Percentiles rank a stretch among this genome's conserved stretches.
Conservation (phyloP, 2,113 vertebrate genomes). For the Limanda limanda region DNA sequence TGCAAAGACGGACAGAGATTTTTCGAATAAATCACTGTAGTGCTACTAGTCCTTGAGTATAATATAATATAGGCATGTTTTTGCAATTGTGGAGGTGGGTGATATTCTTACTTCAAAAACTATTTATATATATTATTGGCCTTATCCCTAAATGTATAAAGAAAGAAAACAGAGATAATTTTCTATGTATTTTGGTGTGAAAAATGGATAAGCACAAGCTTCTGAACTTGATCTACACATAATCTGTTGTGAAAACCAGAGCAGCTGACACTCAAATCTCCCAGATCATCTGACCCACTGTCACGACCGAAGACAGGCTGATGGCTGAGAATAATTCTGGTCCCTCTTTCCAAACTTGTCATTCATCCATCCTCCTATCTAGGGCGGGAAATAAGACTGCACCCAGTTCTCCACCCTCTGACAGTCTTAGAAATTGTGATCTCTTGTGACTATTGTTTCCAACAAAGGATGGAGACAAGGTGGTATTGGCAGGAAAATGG, state of each 20-base stretch:
- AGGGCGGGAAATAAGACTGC: slow-evolving; percentile 13
- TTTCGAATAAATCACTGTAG: not conserved
- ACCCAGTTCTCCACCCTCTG: not conserved
- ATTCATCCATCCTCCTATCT: slow-evolving; percentile 44
- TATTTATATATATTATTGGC: not conserved
- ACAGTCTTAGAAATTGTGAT: slow-evolving; percentile 7
- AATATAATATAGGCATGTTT: not conserved
- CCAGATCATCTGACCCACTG: slow-evolving; percentile 57
- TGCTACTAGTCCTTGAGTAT: not conserved
- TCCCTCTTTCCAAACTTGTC: slow-evolving; percentile 39
- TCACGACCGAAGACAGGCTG: slow-evolving; percentile 58
- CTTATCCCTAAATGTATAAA: not conserved
- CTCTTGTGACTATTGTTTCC: slow-evolving; percentile 53
- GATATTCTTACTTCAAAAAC: not conserved
- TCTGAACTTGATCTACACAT: slow-evolving; percentile 16
- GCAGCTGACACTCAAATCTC: slow-evolving; percentile 56
- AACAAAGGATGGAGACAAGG: slow-evolving; percentile 47
- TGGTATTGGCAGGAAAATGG: slow-evolving; percentile 57
- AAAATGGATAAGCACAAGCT: not conserved
- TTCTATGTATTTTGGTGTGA: not conserved
- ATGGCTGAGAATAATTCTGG: slow-evolving; percentile 51
- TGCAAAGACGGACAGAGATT: not conserved
- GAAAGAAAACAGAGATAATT: not conserved
- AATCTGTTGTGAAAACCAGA: slow-evolving; percentile 40
- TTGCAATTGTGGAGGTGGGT: slow-evolving; percentile 3